phyloP scores from a whole-genome alignment of 2,797 vertebrate genomes.

The Sebastiscus albofasciatus region DNA sequence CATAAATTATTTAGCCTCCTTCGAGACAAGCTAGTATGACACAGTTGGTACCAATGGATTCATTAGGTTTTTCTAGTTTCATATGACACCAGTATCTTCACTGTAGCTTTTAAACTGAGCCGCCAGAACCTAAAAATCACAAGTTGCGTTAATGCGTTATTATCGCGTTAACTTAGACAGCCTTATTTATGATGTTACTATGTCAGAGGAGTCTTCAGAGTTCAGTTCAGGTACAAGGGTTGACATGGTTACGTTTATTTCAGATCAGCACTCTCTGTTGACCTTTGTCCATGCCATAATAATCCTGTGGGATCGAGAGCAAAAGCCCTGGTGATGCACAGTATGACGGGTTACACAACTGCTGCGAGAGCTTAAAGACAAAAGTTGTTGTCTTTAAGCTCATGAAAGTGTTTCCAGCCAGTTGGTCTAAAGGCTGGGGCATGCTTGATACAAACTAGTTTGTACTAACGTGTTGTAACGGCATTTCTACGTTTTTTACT shows the following conservation, averaged over 20 bases:
- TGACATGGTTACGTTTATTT: not conserved
- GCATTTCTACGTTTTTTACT: not conserved
- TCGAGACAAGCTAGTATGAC: too few species aligned
- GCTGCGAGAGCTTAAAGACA: not conserved
- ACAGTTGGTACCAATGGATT: too few species aligned
- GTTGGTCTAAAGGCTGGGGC: not conserved
- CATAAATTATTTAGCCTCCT: too few species aligned
- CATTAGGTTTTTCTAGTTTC: too few species aligned
- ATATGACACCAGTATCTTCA: too few species aligned
- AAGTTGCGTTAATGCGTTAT: too few species aligned
- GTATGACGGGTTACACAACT: not conserved
- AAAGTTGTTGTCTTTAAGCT: not conserved
- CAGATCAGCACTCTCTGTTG: not conserved
- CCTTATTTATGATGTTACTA: not conserved
- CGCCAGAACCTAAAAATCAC: too few species aligned
- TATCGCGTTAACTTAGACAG: too few species aligned
- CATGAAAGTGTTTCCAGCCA: not conserved
- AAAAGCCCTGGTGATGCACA: not conserved
- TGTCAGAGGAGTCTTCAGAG: not conserved
- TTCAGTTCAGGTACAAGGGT: not conserved
- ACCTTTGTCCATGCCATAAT: not conserved
- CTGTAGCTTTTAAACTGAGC: too few species aligned
- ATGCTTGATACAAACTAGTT: not conserved
- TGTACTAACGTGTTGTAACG: not conserved
- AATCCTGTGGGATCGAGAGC: not conserved